Base-by-base conservation (phyloP, 2,113 vertebrate genomes). In the Callopanchax toddi region DNA sequence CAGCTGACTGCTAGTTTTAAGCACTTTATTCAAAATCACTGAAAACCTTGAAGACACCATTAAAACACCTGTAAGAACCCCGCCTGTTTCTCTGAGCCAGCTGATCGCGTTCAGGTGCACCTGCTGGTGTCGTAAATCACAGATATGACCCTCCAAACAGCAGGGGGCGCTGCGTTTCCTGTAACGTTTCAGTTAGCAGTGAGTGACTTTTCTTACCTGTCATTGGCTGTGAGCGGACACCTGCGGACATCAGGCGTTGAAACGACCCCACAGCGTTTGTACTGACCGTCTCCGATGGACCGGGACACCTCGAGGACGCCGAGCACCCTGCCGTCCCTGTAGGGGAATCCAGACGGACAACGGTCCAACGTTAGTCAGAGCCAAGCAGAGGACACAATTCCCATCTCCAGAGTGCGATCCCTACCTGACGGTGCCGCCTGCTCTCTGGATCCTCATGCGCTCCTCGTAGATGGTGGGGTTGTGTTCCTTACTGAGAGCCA, bases 381-480 rank as follows among this genome's bases (percentile, higher is more conserved):
- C 3, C 0, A 3, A 11, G 20, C 8, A n/a, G 36, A 25, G 21
- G 22, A 39, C 34, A 16, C 2, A 20, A 20, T 17, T n/a, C 17
- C 16, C 29, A 3, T 23, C 11, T 21, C 34, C 17, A 4, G 16
- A 40, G 39, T 3, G 39, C 4, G n/a, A 34, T 13, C 63, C 15
- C 50, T 52, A 50, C 97, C 97, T 95, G 91, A 99, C 97, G 0
- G 94, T 97, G 13, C 97, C 96, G 18, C 97, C 97, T 0, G 97
- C 95, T 67, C 94, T 95, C 88, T 99, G 97, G 87, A 99, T 98
- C 72, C 97, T 90, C 96, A 98, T 99, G 0, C 96, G 86, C 61
- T 99, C 97, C 64, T 99, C 95, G 0, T 99, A 99, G 34, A 97
- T 97, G 18, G 93, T 97, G 11, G 97, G 96, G 68, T 96, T 99